Conservation (phyloP, 2,888 invertebrate genomes). For the Acleris laterana region DNA sequence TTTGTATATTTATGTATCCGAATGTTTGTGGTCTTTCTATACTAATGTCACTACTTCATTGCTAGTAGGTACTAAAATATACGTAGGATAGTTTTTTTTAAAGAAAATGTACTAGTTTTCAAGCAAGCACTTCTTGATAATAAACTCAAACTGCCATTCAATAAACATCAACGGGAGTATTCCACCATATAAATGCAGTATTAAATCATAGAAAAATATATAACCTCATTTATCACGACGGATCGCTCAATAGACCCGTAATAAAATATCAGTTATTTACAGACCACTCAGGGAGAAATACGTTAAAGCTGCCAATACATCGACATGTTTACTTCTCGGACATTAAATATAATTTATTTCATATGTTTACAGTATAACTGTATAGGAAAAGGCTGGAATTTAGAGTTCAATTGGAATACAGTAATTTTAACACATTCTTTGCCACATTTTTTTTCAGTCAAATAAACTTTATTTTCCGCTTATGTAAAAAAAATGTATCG, state of each 20-base stretch:
- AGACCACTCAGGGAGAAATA: slow-evolving; percentile 68
- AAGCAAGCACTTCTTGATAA: no score
- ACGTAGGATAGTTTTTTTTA: no score
- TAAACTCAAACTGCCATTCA: no score
- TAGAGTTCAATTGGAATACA: neutral
- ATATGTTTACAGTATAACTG: slow-evolving; percentile 4
- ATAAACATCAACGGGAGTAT: neutral
- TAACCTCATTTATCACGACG: slow-evolving; percentile 73
- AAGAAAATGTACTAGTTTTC: no score
- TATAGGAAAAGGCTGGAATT: neutral
- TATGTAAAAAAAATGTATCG: no score
- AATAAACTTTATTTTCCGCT: no score
- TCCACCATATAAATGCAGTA: slow-evolving; percentile 72
- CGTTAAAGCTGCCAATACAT: slow-evolving; percentile 66
- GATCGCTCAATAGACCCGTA: slow-evolving; percentile 71
- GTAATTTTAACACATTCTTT: no score
- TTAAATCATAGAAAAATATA: slow-evolving; percentile 68
- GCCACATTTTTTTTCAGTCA: no score
- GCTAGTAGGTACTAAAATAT: no score
- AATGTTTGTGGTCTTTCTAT: no score
- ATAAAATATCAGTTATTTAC: slow-evolving; percentile 72
- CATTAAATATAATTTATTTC: slow-evolving; percentile 74
- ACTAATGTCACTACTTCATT: no score
- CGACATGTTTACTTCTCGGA: slow-evolving; percentile 60
- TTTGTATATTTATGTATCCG: no score